Evolutionary conservation across 1,140 invertebrate species (phyloP).

Genomic region (Megalonaias nervosa): DNA sequence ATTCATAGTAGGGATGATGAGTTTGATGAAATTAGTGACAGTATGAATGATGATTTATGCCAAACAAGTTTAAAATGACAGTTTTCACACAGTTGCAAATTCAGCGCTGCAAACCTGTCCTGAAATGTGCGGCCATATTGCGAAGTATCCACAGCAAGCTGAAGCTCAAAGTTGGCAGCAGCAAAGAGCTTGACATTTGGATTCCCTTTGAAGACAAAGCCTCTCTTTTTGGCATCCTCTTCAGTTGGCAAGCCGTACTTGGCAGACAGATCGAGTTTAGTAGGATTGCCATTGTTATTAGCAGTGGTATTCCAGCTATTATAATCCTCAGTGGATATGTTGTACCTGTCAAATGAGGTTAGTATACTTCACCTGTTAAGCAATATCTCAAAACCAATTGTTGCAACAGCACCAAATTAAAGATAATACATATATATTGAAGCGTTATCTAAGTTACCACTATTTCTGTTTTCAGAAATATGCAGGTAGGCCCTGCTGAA

Average conservation of each 20-base stretch:
- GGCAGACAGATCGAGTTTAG: conserved; percentile 48
- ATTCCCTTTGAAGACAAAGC: conserved; percentile 68
- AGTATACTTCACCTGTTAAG: too few species aligned
- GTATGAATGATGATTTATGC: neutral
- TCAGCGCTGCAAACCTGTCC: conserved; percentile 59
- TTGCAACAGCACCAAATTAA: too few species aligned
- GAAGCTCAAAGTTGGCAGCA: conserved; percentile 54
- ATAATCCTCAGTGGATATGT: conserved; percentile 70
- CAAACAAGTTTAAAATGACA: neutral
- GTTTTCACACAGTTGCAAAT: neutral
- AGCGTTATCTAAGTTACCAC: too few species aligned
- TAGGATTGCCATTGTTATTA: conserved; percentile 36
- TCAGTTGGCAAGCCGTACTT: conserved; percentile 53
- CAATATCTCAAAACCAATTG: too few species aligned
- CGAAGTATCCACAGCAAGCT: conserved; percentile 67
- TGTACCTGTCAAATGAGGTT: conserved; percentile 58
- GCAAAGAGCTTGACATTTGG: conserved; percentile 66
- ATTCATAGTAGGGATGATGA: too few species aligned
- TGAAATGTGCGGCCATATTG: conserved; percentile 70
- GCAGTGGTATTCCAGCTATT: conserved; percentile 58
- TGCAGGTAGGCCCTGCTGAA: too few species aligned
- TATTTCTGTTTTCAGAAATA: too few species aligned
- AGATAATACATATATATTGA: too few species aligned
- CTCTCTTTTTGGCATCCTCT: conserved; percentile 48
- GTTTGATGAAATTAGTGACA: too few species aligned